Evolutionary conservation across 1,140 invertebrate genomes (phyloP).

Genomic region (Harlomillsia oculata): DNA sequence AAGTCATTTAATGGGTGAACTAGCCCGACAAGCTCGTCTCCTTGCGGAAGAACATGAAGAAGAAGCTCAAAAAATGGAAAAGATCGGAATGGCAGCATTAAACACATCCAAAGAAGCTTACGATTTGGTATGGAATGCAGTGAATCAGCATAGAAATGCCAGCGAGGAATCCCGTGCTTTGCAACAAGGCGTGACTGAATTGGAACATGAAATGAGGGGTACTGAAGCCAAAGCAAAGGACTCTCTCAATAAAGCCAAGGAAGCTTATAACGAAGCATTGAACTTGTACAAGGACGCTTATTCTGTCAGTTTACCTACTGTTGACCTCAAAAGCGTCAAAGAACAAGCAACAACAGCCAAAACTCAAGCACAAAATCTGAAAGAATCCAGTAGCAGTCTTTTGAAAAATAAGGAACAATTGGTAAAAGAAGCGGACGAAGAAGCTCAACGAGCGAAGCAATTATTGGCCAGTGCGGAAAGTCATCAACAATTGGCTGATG

Average conservation of each 20-base stretch:
- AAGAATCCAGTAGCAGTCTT: constrained; percentile 54
- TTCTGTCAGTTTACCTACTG: constrained; percentile 58
- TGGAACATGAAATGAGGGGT: constrained; percentile 28
- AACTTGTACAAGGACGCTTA: constrained; percentile 64
- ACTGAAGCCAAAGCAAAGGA: constrained; percentile 47
- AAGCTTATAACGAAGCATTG: constrained; percentile 68
- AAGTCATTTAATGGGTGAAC: constrained; percentile 78
- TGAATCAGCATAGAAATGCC: constrained; percentile 67
- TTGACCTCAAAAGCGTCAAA: constrained; percentile 60
- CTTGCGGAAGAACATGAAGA: constrained; percentile 63
- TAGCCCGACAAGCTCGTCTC: constrained; percentile 72
- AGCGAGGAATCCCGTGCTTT: constrained; percentile 36
- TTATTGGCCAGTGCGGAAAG: constrained; percentile 46
- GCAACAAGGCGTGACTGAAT: constrained; percentile 13
- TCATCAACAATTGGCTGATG: constrained; percentile 54
- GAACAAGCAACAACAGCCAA: constrained; percentile 38
- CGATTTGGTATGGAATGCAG: constrained; percentile 65
- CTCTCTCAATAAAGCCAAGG: constrained; percentile 58
- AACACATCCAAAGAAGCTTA: constrained; percentile 73
- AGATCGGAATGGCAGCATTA: constrained; percentile 65
- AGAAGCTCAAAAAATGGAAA: constrained; percentile 65
- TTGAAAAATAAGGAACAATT: constrained; percentile 49
- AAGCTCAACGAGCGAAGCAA: constrained; percentile 44
- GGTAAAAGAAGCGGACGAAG: constrained; percentile 53
- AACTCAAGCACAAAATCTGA: constrained; percentile 44